Evolutionary conservation across 2,113 vertebrate genomes (phyloP).

Genomic region (Numenius arquata): DNA sequence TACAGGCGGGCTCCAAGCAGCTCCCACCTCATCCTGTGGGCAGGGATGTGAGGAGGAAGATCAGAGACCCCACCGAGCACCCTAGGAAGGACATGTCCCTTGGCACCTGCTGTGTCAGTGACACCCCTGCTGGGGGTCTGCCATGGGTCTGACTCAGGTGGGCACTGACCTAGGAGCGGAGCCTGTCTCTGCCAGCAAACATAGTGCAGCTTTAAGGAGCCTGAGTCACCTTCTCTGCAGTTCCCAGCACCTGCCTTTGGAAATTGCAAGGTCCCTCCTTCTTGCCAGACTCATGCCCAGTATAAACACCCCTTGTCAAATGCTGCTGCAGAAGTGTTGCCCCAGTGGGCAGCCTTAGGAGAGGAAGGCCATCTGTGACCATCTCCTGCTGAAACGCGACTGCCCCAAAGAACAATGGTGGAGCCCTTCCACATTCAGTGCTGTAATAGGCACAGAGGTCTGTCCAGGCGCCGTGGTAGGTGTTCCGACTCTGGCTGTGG

Average conservation of each 20-base stretch:
- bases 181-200: background rate
- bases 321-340: background rate
- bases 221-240: background rate
- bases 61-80: accelerated
- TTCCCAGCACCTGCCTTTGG: background rate
- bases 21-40: background rate
- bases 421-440: background rate
- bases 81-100: background rate
- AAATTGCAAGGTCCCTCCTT: background rate
- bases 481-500: background rate
- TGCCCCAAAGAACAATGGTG: background rate
- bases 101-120: background rate
- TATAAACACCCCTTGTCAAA: background rate
- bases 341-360: background rate
- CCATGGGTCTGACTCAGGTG: background rate
- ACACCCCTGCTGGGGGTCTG: background rate
- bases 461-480: background rate
- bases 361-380: background rate
- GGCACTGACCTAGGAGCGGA: background rate
- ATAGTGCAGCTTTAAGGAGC: background rate
- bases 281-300: background rate
- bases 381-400: background rate
- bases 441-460: background rate
- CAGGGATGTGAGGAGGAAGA: background rate
- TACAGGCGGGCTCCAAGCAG: background rate